These are phyloP conservation scores for Ernsta delagoae DNA, from an alignment of 2,888 invertebrate genomes.

Conservation along the genomic window DNA sequence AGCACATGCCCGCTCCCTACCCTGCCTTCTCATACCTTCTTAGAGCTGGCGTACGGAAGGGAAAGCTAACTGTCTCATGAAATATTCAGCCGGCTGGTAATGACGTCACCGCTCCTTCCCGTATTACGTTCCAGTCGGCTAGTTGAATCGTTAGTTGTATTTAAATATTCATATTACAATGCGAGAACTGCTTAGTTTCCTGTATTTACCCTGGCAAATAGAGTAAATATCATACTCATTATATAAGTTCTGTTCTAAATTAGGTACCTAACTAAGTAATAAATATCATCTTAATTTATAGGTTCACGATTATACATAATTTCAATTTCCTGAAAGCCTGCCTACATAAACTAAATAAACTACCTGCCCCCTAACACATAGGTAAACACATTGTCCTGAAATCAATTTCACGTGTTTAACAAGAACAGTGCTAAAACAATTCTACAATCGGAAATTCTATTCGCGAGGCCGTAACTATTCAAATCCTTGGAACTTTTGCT, in stretches of 20 bases:
- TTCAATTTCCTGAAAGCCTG: too few species aligned
- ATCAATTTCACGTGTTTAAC: slow-evolving; percentile 12
- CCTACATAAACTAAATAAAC: too few species aligned
- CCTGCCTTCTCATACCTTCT: not conserved
- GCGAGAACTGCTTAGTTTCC: not conserved
- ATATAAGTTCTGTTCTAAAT: too few species aligned
- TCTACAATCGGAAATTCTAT: slow-evolving; percentile 31
- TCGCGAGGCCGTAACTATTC: slow-evolving; percentile 29
- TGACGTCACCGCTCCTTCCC: slow-evolving; percentile 1
- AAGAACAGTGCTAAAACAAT: slow-evolving; percentile 32
- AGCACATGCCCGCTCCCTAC: too few species aligned
- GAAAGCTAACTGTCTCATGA: slow-evolving; percentile 1
- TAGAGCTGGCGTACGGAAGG: not conserved
- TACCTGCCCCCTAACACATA: too few species aligned
- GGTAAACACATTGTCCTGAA: not conserved
- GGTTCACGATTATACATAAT: too few species aligned
- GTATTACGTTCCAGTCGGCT: not conserved
- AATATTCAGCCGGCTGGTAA: not conserved
- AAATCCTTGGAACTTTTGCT: slow-evolving; percentile 35
- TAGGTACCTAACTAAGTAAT: too few species aligned
- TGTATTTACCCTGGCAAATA: too few species aligned
- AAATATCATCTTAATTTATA: too few species aligned
- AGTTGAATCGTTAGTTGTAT: slow-evolving; percentile 6
- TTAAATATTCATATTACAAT: not conserved
- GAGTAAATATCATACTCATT: too few species aligned